Evolutionary conservation across 2,888 invertebrate species (phyloP), one percentile per base, ranked within the genome.

Genomic region (Pseudanteris insignis): DNA sequence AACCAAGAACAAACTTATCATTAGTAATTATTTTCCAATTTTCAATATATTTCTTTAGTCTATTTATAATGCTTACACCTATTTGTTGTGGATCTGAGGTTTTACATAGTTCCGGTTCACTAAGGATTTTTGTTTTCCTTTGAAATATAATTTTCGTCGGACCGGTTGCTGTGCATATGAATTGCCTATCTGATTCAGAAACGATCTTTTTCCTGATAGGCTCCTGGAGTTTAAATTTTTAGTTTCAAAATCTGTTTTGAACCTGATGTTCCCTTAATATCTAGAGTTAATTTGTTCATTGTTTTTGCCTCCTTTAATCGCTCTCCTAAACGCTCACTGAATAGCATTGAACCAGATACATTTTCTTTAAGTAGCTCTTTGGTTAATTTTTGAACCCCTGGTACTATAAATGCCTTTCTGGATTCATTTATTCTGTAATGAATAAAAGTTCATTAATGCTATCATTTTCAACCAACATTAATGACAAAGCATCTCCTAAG

Each of bases 401-500:
- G 48, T 3, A 34, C 8, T 3, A 58, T 33, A 32, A 28, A 51
- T 4, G 51, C 50, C 18, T 30, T 50, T 29, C 58, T 30, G 0
- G 50, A 7, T 9, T 25, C 40, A 26, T 5, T n/a, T 8, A n/a
- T 43, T 1, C 28, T 13, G 28, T 46, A 18, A 15, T 30, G 38
- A 6, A 36, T 2, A 28, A 10, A 6, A 46, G 32, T 12, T 41
- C 26, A 26, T 59, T 48, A 11, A 57, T 14, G 1, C 41, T 37
- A 5, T 59, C 58, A 9, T 44, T 47, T 8, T 48, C 40, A 2
- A 26, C 11, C 12, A 55, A 11, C 1, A 60, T 9, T 8, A 54
- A 37, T 2, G 58, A 40, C 13, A 58, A 41, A 2, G 36, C 48
- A 5, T 53, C 13, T 2, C 46, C 33, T 2, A 65, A 13, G 6